These are phyloP conservation scores for Amblyjoppa fuscipennis DNA, from an alignment of 2,888 invertebrate genomes.

Conservation along the genomic window DNA sequence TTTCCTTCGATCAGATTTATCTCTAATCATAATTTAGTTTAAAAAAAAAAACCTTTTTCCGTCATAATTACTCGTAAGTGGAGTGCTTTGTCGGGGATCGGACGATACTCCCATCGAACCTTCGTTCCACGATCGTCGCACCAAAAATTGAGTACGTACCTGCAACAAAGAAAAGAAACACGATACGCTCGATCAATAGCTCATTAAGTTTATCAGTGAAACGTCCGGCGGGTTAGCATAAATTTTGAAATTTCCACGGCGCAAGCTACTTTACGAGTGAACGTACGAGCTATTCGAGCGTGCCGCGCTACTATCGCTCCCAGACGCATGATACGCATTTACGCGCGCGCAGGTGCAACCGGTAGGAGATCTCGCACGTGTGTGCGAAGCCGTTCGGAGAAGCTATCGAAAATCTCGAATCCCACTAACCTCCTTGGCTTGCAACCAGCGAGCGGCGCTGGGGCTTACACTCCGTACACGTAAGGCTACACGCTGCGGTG, in stretches of 20 bases:
- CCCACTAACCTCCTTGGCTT: constrained; percentile 82
- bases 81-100: neutral
- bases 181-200: constrained; percentile 28
- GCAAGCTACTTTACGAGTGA: constrained; percentile 36
- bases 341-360: constrained; percentile 41
- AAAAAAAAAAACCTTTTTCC: neutral
- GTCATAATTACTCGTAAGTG: neutral
- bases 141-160: constrained; percentile 56
- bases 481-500: constrained; percentile 45
- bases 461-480: neutral
- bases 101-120: neutral
- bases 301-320: constrained; percentile 32
- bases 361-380: constrained; percentile 14
- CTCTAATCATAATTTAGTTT: neutral
- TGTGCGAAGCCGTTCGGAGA: constrained; percentile 57
- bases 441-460: constrained; percentile 71
- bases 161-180: constrained; percentile 53
- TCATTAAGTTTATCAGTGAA: constrained; percentile 8
- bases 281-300: constrained; percentile 40
- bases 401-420: constrained; percentile 82
- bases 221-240: neutral
- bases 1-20: neutral
- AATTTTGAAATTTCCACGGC: constrained; percentile 18
- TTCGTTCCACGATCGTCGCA: neutral
- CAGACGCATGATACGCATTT: constrained; percentile 23